A percentile compares a stretch with the other conserved stretches of the same genome.
Conservation (phyloP, 2,797 vertebrate species). For the Sebastes cheni region DNA sequence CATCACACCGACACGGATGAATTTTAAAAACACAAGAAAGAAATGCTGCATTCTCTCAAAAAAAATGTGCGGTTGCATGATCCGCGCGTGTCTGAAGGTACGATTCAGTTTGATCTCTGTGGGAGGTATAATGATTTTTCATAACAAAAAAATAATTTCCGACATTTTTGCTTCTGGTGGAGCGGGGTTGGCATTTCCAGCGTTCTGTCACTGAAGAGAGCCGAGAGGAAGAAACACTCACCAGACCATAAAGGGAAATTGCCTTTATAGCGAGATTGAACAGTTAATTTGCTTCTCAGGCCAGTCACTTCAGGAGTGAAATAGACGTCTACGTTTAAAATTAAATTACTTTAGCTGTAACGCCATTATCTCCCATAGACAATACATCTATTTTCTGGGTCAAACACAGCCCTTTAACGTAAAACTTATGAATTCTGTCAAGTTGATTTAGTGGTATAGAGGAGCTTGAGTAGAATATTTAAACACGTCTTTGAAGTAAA, state of each 20-base stretch:
- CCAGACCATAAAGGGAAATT: constrained; percentile 65
- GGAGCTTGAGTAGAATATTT: constrained; percentile 39
- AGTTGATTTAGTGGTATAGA: constrained; percentile 37
- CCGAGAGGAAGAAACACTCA: constrained; percentile 56
- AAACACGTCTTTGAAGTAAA: constrained; percentile 30
- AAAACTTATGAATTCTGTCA: constrained; percentile 35
- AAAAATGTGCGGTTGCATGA: constrained; percentile 22
- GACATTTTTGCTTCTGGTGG: constrained; percentile 63
- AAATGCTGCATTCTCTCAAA: constrained; percentile 43
- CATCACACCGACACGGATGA: constrained; percentile 32
- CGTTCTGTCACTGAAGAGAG: constrained; percentile 56
- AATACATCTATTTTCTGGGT: constrained; percentile 36
- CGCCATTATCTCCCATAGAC: constrained; percentile 42
- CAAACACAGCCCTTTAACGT: constrained; percentile 28
- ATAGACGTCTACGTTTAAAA: constrained; percentile 54
- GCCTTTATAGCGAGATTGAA: constrained; percentile 58
- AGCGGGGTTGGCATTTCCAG: constrained; percentile 59
- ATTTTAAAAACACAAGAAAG: constrained; percentile 22
- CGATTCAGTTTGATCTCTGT: constrained; percentile 60
- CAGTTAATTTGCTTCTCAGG: constrained; percentile 63
- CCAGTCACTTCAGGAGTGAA: constrained; percentile 52
- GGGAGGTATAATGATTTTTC: constrained; percentile 67
- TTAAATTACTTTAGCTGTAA: constrained; percentile 45
- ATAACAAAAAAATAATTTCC: constrained; percentile 54
- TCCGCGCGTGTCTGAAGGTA: constrained; percentile 41